Evolutionary conservation across 53 echinoderm and acorn worm species (phyloP).

Genomic region (Echinometra lucunter): DNA sequence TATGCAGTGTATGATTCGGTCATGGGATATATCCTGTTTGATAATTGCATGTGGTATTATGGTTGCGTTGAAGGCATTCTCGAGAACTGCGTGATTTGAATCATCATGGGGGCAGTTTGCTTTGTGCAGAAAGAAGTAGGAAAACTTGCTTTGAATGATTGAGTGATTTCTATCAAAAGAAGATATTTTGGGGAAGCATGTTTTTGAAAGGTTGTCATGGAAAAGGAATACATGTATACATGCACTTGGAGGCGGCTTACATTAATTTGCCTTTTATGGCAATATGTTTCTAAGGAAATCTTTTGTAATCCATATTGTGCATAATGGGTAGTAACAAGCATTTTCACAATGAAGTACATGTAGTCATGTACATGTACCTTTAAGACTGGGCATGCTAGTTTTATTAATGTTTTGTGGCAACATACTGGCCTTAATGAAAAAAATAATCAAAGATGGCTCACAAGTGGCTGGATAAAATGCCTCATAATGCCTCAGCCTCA

Average conservation of each 20-base stretch:
- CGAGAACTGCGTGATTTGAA: not conserved
- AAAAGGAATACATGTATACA: not conserved
- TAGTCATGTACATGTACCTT: no score
- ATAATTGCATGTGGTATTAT: not conserved
- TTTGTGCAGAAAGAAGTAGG: not conserved
- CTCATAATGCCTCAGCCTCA: no score
- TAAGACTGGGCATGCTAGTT: no score
- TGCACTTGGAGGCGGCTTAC: no score
- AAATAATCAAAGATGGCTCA: no score
- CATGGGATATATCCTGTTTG: not conserved
- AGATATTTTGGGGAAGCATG: not conserved
- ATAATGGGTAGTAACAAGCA: no score
- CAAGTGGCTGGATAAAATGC: no score
- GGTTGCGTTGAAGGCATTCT: not conserved
- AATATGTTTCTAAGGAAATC: no score
- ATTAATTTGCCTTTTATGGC: not conserved
- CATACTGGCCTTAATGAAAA: no score
- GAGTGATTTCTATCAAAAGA: constrained; percentile 20
- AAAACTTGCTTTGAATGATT: not conserved
- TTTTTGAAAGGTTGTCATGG: not conserved
- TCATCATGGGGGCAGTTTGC: not conserved
- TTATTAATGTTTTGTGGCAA: no score
- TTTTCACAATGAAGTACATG: no score
- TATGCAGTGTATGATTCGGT: constrained; percentile 2
- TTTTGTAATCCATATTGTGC: no score